Base-by-base conservation (phyloP, 1,140 invertebrate species). In the Penaeus vannamei region DNA sequence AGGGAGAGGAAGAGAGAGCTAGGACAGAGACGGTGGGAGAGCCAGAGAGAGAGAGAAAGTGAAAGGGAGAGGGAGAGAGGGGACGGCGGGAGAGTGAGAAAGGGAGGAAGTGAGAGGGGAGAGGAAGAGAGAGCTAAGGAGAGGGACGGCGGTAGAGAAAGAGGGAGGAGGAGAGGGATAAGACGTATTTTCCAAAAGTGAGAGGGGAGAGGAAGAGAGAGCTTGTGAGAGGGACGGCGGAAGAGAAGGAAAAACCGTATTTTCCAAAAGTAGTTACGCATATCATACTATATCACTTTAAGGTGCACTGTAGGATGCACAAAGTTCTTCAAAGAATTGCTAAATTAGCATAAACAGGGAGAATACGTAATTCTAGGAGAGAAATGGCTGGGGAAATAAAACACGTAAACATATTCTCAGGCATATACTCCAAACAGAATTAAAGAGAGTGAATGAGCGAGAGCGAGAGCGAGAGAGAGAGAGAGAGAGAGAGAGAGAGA, bases 401-500 rank as follows among this genome's bases (percentile, higher is more conserved):
- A 53, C 53, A 53, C 17, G 17, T 12, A 12, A 17, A 53, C 10
- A 53, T 14, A 53, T 53, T 53, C 53, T 14, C 17, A 53, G 10
- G 14, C 53, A 14, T 53, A 32, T 62, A 66, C 23, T 66, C 64
- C 0, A 66, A 66, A 14, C 64, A 66, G 10, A 66, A n/a, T 66
- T 12, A 66, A 19, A 23, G 64, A 66, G 64, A 29, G 64, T 14
- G 64, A 46, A 32, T 32, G 62, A 64, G 36, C 4, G 36, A 84
- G 83, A 46, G 59, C 22, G 83, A 46, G 29, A 62, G 46, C 32
- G 62, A 32, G 36, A 46, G 80, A 82, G 53, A 82, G 53, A 60
- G 80, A 82, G 36, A 46, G 53, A 82, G 80, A 60, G 53, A 82
- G 80, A 59, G 80, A 79, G 76, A 79, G 76, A 79, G 4, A 79